Evolutionary conservation across 2,113 vertebrate genomes (phyloP).

Genomic region (Hydrochoerus hydrochaeris): DNA sequence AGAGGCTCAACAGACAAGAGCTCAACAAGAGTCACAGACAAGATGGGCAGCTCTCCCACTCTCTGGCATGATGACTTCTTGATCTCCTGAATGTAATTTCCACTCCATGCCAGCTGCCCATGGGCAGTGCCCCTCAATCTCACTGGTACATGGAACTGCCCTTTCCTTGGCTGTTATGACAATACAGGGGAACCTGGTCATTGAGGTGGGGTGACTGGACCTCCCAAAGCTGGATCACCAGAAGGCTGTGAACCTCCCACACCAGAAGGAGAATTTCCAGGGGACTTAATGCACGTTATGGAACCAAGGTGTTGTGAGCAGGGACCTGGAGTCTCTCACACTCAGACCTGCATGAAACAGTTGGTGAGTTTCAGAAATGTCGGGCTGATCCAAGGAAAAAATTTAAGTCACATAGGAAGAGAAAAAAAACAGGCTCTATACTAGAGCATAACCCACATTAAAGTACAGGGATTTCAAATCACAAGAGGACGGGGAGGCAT

Average conservation of each 20-base stretch:
- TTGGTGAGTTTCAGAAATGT: constrained; percentile 13
- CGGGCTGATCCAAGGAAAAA: not conserved
- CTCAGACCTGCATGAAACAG: not conserved
- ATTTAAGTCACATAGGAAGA: not conserved
- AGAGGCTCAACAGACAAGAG: no score
- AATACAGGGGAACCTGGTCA: not conserved
- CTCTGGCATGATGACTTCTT: not conserved
- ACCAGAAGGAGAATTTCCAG: not conserved
- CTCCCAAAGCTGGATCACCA: constrained; percentile 5
- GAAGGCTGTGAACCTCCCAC: constrained; percentile 5
- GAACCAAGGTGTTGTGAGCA: not conserved
- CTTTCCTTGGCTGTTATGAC: constrained; percentile 19
- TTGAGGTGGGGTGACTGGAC: not conserved
- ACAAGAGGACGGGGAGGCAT: not conserved
- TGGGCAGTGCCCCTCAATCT: not conserved
- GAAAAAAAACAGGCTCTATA: not conserved
- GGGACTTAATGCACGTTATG: not conserved
- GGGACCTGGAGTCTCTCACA: not conserved
- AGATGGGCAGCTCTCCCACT: not conserved
- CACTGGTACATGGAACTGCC: not conserved
- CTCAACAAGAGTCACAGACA: not conserved
- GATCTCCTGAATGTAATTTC: constrained; percentile 6
- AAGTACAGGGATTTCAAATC: not conserved
- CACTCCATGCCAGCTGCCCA: not conserved
- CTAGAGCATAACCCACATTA: not conserved